Percentiles rank a stretch among this genome's conserved stretches.
Conservation (phyloP, 2,113 vertebrate genomes). For the Centropus bengalensis region DNA sequence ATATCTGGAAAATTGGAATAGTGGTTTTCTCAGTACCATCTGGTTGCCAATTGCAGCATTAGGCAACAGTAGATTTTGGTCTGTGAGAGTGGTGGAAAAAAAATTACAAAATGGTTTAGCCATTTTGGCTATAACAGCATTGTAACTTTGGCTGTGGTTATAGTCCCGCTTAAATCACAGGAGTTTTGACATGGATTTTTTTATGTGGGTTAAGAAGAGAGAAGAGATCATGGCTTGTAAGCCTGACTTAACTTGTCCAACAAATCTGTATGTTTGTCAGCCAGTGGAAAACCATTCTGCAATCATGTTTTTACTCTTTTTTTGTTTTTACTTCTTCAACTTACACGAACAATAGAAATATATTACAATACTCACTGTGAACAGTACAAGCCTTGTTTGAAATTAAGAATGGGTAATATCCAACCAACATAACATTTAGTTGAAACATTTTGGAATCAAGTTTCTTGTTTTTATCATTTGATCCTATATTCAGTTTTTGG, state of each 20-base stretch:
- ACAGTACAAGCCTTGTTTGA: neutral
- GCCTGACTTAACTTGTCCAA: neutral
- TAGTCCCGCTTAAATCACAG: neutral
- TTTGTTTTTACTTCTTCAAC: neutral
- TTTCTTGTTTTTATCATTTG: neutral
- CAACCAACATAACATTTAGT: neutral
- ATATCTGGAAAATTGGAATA: neutral
- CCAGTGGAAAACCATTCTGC: neutral
- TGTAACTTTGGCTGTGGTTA: neutral
- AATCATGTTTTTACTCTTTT: neutral
- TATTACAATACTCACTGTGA: neutral
- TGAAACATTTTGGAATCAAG: neutral
- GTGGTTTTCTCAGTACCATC: neutral
- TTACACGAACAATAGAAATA: neutral
- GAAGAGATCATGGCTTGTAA: neutral
- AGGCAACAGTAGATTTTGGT: neutral
- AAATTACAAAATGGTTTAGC: neutral
- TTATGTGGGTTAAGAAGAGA: neutral
- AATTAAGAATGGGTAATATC: neutral
- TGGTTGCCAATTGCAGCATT: neutral
- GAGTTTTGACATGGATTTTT: neutral
- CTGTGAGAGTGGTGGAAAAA: neutral
- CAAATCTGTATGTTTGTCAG: neutral
- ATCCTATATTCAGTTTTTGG: neutral
- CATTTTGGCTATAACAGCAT: neutral